phyloP scores from a whole-genome alignment of 2,888 invertebrate genomes.

The Steinernema hermaphroditum region DNA sequence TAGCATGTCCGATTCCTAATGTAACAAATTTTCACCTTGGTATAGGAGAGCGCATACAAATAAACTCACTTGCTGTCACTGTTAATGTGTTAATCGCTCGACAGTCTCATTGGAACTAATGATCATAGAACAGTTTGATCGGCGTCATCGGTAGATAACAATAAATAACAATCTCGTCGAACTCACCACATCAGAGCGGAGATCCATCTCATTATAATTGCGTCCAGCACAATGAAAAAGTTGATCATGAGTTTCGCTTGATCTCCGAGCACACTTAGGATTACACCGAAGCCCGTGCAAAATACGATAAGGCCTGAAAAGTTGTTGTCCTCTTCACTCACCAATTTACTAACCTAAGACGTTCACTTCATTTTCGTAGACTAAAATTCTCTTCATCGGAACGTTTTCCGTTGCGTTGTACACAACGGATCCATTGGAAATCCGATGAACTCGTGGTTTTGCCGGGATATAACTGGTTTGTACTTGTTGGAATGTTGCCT shows the following conservation, averaged over 20 bases:
- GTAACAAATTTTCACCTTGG: too few species aligned
- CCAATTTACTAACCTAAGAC: conserved; percentile 70
- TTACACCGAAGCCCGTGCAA: conserved; percentile 84
- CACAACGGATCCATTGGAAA: conserved; percentile 42
- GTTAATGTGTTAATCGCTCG: too few species aligned
- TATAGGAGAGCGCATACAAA: too few species aligned
- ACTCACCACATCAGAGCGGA: conserved; percentile 82
- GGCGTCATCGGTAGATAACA: background rate
- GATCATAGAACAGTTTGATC: too few species aligned
- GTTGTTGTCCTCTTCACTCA: too few species aligned
- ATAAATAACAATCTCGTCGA: background rate
- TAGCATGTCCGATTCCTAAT: too few species aligned
- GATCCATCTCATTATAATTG: conserved; percentile 88
- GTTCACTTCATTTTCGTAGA: conserved; percentile 73
- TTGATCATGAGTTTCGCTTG: conserved; percentile 80
- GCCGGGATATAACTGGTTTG: conserved; percentile 61
- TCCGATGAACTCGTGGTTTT: conserved; percentile 43
- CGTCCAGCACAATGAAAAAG: conserved; percentile 85
- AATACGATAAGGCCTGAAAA: conserved; percentile 81
- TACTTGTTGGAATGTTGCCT: conserved; percentile 72
- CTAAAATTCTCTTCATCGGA: conserved; percentile 60
- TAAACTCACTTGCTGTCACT: too few species aligned
- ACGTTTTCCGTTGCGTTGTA: conserved; percentile 44
- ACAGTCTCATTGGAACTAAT: too few species aligned
- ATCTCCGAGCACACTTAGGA: conserved; percentile 81